Base-by-base conservation (phyloP, 1,140 invertebrate genomes). In the Octopus bimaculoides region DNA sequence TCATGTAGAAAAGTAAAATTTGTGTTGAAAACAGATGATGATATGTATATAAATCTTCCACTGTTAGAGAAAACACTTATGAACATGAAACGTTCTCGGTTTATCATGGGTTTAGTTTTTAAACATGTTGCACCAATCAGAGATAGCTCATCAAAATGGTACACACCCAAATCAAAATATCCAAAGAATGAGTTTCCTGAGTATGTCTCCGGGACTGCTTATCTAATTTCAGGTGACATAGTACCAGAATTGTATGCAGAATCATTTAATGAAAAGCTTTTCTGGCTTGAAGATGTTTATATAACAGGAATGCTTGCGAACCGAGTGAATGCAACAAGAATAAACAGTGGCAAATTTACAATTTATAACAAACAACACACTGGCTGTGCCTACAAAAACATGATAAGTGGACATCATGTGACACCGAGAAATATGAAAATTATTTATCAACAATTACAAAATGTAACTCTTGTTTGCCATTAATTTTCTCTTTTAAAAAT, bases 1-100 rank as follows among this genome's bases (percentile, higher is more conserved):
- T 92, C 93, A 89, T 93, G 90, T 86, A 84, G 85, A 82, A 90
- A 91, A 82, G 94, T 93, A 9, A 81, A 78, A 81, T 90, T 86
- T 81, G 80, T 92, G 53, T 80, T 92, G 71, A 92, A 92, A 83
- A 87, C 88, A 12, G 91, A 92, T 81, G 91, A 92, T 79, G 91
- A 92, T 82, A 90, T 91, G 85, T 91, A 90, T 81, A 83, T 92
- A 9, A 90, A 92, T 85, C 80, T 91, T 61, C 69, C 54, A 17
- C 75, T 82, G 75, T 78, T 82, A 52, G 7, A 81, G 12, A 20
- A 61, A 1, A 78, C 80, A 14, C 78, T 83, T 12, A 78, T 77
- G 61, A 53, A 81, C 54, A 79, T 26, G 75, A 56, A 75, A 20
- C 41, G 73, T 12, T 77, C 56, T 12, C 80, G 80, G 75, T 87